Percentiles rank a stretch among this genome's conserved stretches.
Evolutionary conservation across 1,140 invertebrate genomes (phyloP).

Genomic region (Amphibalanus amphitrite): DNA sequence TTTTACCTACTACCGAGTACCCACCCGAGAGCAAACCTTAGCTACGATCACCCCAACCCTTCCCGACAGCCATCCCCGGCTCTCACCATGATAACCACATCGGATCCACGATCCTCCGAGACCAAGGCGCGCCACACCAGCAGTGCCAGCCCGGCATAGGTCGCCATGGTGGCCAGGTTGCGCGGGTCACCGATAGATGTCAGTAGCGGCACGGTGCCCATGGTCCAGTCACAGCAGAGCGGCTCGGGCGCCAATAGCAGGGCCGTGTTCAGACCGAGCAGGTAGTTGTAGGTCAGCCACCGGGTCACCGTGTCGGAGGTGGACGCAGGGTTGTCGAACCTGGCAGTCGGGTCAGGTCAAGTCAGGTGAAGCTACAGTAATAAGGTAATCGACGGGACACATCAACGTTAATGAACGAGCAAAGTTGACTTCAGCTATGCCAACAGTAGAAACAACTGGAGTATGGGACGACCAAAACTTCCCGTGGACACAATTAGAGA

Average conservation of each 20-base stretch:
- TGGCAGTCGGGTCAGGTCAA: too few species aligned
- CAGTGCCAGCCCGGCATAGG: conserved; percentile 43
- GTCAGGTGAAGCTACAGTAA: too few species aligned
- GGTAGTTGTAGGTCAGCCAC: conserved; percentile 84
- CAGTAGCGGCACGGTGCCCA: conserved; percentile 85
- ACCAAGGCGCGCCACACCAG: conserved; percentile 23
- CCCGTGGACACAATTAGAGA: neutral
- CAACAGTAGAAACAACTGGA: neutral
- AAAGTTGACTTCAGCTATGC: conserved; percentile 46
- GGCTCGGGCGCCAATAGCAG: conserved; percentile 70
- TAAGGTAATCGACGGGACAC: too few species aligned
- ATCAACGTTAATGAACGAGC: too few species aligned
- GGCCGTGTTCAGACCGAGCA: conserved; percentile 78
- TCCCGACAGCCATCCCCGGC: too few species aligned
- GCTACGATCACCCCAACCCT: too few species aligned
- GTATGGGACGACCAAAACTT: neutral
- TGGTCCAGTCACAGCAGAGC: conserved; percentile 95
- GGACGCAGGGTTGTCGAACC: conserved; percentile 85
- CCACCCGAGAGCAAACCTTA: too few species aligned
- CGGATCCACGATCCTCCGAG: neutral
- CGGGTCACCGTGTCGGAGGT: conserved; percentile 53
- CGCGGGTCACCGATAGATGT: conserved; percentile 56
- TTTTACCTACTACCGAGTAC: too few species aligned
- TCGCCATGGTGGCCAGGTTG: conserved; percentile 60
- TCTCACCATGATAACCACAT: neutral